Evolutionary conservation across 1,140 invertebrate species (phyloP), one percentile per base, ranked within the genome.

Genomic region (Cepaea nemoralis): DNA sequence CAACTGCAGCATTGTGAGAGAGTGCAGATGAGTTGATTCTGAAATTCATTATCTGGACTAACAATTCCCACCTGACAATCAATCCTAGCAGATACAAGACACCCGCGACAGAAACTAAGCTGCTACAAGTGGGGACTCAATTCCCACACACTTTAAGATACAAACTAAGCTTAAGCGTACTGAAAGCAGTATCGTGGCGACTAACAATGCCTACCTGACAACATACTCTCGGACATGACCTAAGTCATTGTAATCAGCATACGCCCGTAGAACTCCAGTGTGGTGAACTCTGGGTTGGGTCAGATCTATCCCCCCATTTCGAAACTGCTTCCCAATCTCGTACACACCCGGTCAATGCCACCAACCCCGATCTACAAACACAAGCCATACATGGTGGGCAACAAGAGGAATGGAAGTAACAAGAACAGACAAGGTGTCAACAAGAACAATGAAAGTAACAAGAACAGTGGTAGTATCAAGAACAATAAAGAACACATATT

Each of bases 241-340:
- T 99, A 99, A 87, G 92, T 99, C 98, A 91, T 98, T 94, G 88
- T 99, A 99, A 93, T 99, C 98, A 33, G 98, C 98, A 93, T 99
- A 99, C 0, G 98, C 98, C 97, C 99, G 92, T 99, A 99, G 92
- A 99, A 99, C 93, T 99, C 98, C 91, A 97, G 99, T 22, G 97
- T 98, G 5, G 98, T 99, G 88, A 99, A 99, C 92, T 99, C 98
- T 0, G 98, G 98, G 92, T 99, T 99, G 89, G 0, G 98, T 99
- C 85, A 99, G 90, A 92, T 99, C 98, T 87, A 99, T 99, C 77
- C 98, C 97, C 93, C 99, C 98, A 92, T 99, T 99, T 74, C 98
- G 93, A 91, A 99, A 99, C 88, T 98, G 96, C 85, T 97, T 93
- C 0, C 98, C 98, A 85, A 99, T 98, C 93, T 99, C 98, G 92